Conservation (phyloP, 1,140 invertebrate genomes). For the Bombus pascuorum region DNA sequence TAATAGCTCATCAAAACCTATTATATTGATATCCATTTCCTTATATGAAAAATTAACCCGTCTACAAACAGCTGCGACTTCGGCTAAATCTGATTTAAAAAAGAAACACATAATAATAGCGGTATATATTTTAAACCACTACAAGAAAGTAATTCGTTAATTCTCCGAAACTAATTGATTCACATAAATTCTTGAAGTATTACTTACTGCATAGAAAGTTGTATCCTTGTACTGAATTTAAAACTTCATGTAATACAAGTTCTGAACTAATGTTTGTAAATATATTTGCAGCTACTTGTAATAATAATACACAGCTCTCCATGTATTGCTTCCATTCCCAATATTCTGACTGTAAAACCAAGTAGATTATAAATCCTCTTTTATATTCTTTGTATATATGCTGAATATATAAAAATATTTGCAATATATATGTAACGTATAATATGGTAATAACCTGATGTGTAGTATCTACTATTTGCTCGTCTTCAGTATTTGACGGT, state of each 20-base stretch:
- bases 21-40: conserved; percentile 82
- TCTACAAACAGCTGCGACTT: conserved; percentile 81
- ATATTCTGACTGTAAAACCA: conserved; percentile 74
- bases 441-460: conserved; percentile 75
- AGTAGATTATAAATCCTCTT: conserved; percentile 19
- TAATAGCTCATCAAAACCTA: conserved; percentile 80
- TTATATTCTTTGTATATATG: conserved; percentile 1
- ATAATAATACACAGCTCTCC: conserved; percentile 82
- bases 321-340: conserved; percentile 85
- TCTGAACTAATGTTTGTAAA: conserved; percentile 84
- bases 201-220: conserved; percentile 84
- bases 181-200: neutral
- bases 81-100: conserved; percentile 77
- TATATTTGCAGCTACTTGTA: conserved; percentile 83
- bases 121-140: neutral
- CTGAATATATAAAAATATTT: neutral
- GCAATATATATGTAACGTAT: too few species aligned
- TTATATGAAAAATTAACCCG: conserved; percentile 81
- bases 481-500: conserved; percentile 77
- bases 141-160: conserved; percentile 7
- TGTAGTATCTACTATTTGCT: conserved; percentile 76
- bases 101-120: conserved; percentile 5
- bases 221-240: conserved; percentile 84
- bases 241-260: conserved; percentile 83
- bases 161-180: neutral